A percentile compares a stretch with the other conserved stretches of the same genome.
phyloP scores from a whole-genome alignment of 2,888 invertebrate genomes.

The Pteria penguin region DNA sequence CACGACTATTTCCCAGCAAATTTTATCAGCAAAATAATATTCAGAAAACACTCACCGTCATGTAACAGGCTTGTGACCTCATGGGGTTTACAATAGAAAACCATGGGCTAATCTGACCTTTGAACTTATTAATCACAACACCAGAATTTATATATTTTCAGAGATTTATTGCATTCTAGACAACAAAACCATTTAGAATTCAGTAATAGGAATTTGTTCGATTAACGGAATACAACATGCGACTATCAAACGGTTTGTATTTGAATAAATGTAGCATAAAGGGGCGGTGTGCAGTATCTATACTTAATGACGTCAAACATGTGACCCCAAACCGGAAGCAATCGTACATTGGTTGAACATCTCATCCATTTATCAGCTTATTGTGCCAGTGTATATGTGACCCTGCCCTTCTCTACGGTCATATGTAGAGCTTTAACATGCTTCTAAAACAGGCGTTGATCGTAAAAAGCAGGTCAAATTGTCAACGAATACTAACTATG shows the following conservation, averaged over 20 bases:
- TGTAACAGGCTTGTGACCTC: constrained; percentile 80
- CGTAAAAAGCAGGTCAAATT: too few species aligned
- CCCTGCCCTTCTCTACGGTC: constrained; percentile 39
- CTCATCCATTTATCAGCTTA: constrained; percentile 40
- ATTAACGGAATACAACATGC: too few species aligned
- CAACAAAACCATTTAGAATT: too few species aligned
- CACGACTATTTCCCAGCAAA: constrained; percentile 79
- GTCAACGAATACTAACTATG: too few species aligned
- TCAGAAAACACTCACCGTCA: constrained; percentile 82
- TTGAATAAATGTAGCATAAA: too few species aligned
- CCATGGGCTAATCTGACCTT: constrained; percentile 78
- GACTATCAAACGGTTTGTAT: too few species aligned
- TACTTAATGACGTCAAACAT: constrained; percentile 36
- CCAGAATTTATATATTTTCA: not conserved
- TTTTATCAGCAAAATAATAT: constrained; percentile 82
- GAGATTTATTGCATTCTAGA: not conserved
- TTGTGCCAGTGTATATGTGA: constrained; percentile 30
- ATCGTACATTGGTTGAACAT: constrained; percentile 36
- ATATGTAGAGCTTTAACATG: too few species aligned
- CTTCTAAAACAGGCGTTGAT: too few species aligned
- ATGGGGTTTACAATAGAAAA: constrained; percentile 77
- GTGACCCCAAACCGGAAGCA: constrained; percentile 36
- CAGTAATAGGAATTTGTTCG: too few species aligned
- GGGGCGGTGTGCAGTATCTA: constrained; percentile 36
- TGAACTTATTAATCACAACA: constrained; percentile 63